Percentiles rank a stretch among this genome's conserved stretches.
Evolutionary conservation across 2,797 vertebrate species (phyloP).

Genomic region (Pantherophis alleghaniensis): DNA sequence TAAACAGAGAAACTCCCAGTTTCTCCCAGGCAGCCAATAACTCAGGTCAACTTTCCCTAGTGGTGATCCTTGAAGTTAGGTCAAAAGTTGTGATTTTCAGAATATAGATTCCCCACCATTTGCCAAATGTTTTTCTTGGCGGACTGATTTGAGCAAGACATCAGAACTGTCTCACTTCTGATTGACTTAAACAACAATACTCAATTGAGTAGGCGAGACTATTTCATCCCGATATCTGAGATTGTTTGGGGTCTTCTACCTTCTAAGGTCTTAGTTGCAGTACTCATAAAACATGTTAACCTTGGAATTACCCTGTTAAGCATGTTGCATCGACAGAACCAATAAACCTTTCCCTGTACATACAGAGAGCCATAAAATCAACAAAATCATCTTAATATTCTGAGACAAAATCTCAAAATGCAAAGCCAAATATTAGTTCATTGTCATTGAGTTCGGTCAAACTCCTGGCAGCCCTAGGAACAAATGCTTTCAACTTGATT

Average conservation of each 20-base stretch:
- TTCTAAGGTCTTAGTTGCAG: not conserved
- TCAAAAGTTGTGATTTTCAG: not conserved
- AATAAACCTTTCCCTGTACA: not conserved
- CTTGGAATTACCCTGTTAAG: not conserved
- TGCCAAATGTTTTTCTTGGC: not conserved
- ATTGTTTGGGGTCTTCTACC: not conserved
- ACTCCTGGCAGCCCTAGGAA: not conserved
- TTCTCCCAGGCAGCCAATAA: no score
- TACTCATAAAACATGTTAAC: not conserved
- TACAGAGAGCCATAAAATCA: not conserved
- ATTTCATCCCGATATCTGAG: not conserved
- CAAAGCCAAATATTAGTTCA: not conserved
- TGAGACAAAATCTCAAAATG: not conserved
- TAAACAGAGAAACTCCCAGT: not conserved
- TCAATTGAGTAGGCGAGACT: not conserved
- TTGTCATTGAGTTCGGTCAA: not conserved
- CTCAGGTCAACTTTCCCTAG: not conserved
- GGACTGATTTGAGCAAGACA: not conserved
- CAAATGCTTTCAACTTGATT: not conserved
- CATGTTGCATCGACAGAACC: not conserved
- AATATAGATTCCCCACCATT: not conserved
- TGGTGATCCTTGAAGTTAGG: not conserved
- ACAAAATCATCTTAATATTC: not conserved
- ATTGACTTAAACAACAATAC: not conserved
- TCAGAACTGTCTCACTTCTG: not conserved